Base-by-base conservation (phyloP, 2,113 vertebrate species). In the Chunga burmeisteri region DNA sequence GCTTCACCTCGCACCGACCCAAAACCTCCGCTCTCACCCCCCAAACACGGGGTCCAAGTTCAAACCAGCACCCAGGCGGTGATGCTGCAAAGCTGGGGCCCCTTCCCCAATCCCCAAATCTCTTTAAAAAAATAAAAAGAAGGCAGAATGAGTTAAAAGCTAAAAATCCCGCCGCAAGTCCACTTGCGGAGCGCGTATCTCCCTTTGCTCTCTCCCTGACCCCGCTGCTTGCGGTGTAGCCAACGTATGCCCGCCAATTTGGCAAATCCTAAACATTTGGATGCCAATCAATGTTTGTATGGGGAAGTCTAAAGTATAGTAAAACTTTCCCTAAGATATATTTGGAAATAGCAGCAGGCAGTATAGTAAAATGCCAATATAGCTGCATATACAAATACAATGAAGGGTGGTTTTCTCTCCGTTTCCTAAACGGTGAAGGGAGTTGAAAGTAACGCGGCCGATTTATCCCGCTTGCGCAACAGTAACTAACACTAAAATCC, bases 201-300 rank as follows among this genome's bases (percentile, higher is more conserved):
- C 96, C 92, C 94, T 97, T 82, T 98, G 97, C 95, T 98, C 97
- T 91, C 93, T 98, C 94, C 96, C 96, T 97, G 97, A 98, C 97
- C 97, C 97, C 94, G 85, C 95, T 93, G 90, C 96, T 97, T 97
- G 97, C 94, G 93, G 97, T 66, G 91, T 92, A 97, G 97, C 97
- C 97, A 98, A 97, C 79, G 29, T 95, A 93, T 88, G 46, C 95
- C 95, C 90, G 97, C 97, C 98, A 98, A 98, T 97, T 98, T 98
- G 98, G 98, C 98, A 98, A 98, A 98, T 96, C 81, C 93, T 90
- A 95, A 98, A 98, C 97, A 95, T 97, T 96, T 96, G 94, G 96
- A 98, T 98, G 97, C 97, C 98, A 98, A 98, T 98, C 97, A 94
- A 91, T 97, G 97, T 97, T 98, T 97, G 95, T 93, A 96, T 94